Base-by-base conservation (phyloP, 1,140 invertebrate species). In the Drosophila pallidifrons region DNA sequence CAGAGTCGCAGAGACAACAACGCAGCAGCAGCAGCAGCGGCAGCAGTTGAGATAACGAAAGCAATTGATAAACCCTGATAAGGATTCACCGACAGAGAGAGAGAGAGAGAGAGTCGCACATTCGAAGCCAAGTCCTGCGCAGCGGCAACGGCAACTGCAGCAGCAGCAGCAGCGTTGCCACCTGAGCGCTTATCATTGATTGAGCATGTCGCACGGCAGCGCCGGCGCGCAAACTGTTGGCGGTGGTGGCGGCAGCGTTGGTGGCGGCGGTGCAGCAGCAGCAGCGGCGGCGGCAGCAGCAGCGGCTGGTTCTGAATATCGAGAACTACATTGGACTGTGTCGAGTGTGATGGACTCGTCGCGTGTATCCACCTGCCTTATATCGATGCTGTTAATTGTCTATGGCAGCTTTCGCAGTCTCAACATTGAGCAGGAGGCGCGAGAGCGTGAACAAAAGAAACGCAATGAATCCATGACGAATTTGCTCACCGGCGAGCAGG, bases 371-470 rank as follows among this genome's bases (percentile, higher is more conserved):
- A 99, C 98, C 77, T 99, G 99, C 94, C 94, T 99, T 76, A 99
- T 99, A 93, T 99, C 98, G 65, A 99, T 99, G 94, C 95, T 99
- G 79, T 95, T 99, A 47, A 99, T 99, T 83, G 98, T 99, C 7
- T 99, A 99, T 93, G 98, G 98, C 82, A 99, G 98, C 93, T 96
- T 95, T 93, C 96, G 97, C 87, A 98, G 97, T 60, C 93, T 98
- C 65, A 98, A 98, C 93, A 97, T 98, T 96, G 97, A 98, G 93
- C 96, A 98, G 80, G 97, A 98, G 93, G 97, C 97, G 13, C 95
- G 97, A 59, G 97, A 98, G 93, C 94, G 97, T 74, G 96, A 97
- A 74, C 96, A 97, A 86, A 96, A 95, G 82, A 96, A 96, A 92
- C 94, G 95, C 78, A 94, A 90, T 81, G 93, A 92, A 43, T 92